Percentiles rank a stretch among this genome's conserved stretches.
phyloP scores from a whole-genome alignment of 2,113 vertebrate genomes.

The Brachyhypopomus occidentalis region DNA sequence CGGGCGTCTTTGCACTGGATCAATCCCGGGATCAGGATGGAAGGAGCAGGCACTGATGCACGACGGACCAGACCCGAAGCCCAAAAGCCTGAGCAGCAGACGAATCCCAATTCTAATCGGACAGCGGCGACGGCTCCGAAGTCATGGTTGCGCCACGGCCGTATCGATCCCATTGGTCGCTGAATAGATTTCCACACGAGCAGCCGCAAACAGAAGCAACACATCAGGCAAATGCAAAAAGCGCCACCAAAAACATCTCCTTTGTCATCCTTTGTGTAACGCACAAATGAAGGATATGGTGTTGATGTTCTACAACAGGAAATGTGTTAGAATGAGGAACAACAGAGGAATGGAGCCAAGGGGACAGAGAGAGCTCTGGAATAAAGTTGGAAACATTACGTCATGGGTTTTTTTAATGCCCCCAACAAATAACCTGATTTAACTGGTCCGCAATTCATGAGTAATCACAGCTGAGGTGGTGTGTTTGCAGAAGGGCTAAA shows the following conservation, averaged over 20 bases:
- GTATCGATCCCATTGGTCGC: neutral
- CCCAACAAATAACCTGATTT: too few species aligned
- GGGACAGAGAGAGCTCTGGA: too few species aligned
- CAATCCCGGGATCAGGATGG: constrained; percentile 37
- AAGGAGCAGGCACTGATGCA: constrained; percentile 13
- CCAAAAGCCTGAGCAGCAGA: neutral
- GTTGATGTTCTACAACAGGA: too few species aligned
- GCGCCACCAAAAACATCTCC: too few species aligned
- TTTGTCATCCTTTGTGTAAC: too few species aligned
- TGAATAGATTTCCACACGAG: neutral
- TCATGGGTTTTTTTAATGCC: too few species aligned
- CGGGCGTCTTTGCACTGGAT: constrained; percentile 35
- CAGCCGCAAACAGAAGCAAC: too few species aligned
- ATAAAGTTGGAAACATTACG: too few species aligned
- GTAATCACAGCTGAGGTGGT: neutral
- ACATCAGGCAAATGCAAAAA: too few species aligned
- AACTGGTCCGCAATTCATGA: neutral
- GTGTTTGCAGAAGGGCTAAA: neutral
- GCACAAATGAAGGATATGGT: too few species aligned
- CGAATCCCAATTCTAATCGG: constrained; percentile 35
- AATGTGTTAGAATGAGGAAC: too few species aligned
- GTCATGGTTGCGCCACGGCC: neutral
- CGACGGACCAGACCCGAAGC: constrained; percentile 21
- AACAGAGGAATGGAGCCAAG: too few species aligned
- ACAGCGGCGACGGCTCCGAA: neutral